phyloP scores from a whole-genome alignment of 2,113 vertebrate genomes.

The Lagopus leucura region DNA sequence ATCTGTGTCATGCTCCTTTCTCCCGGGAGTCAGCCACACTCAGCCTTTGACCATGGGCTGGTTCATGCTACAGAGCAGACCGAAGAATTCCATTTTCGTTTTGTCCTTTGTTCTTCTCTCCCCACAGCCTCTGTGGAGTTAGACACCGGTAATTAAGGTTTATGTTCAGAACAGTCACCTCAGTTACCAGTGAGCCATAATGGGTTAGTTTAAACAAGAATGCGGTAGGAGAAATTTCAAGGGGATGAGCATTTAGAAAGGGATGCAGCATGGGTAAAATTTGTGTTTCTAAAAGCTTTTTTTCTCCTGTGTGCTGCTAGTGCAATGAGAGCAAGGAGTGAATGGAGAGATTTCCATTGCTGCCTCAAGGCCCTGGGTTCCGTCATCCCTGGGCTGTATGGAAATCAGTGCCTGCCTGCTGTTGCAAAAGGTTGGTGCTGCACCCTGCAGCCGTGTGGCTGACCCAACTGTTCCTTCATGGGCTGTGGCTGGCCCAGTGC shows the following conservation, averaged over 20 bases:
- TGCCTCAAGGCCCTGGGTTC: background rate
- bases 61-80: background rate
- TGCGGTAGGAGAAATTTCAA: background rate
- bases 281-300: background rate
- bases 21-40: slow-evolving; percentile 8
- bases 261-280: accelerated
- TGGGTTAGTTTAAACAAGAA: slow-evolving; percentile 4
- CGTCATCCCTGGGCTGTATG: background rate
- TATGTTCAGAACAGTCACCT: background rate
- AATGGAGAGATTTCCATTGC: background rate
- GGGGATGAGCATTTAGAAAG: background rate
- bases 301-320: background rate
- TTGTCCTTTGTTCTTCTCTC: slow-evolving; percentile 38
- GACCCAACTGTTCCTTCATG: background rate
- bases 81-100: background rate
- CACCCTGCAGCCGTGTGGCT: background rate
- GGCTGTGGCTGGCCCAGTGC: background rate
- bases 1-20: background rate
- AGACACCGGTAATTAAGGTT: slow-evolving; percentile 32
- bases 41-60: background rate
- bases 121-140: background rate
- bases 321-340: background rate
- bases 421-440: accelerated
- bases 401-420: background rate
- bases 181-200: background rate